Percentiles rank a stretch among this genome's conserved stretches.
Evolutionary conservation across 2,113 vertebrate genomes (phyloP).

Genomic region (Elachura formosa): DNA sequence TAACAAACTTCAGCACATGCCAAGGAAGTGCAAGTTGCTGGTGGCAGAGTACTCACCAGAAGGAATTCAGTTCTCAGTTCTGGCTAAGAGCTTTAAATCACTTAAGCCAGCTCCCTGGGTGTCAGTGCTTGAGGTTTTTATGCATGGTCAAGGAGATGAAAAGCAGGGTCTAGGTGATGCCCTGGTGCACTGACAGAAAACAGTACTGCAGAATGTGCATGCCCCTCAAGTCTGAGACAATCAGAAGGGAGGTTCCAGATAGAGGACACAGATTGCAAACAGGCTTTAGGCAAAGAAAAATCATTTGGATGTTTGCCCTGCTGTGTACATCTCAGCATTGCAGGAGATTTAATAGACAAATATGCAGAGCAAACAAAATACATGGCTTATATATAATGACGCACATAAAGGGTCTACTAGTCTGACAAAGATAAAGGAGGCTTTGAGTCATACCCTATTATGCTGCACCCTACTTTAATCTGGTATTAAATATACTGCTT

Average conservation of each 20-base stretch:
- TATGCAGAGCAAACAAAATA: background rate
- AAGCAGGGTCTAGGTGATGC: background rate
- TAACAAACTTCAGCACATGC: slow-evolving; percentile 54
- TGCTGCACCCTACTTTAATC: slow-evolving; percentile 42
- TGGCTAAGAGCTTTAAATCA: background rate
- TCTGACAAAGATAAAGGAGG: slow-evolving; percentile 20
- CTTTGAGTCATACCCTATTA: slow-evolving; percentile 24
- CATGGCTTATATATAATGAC: background rate
- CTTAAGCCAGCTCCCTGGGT: background rate
- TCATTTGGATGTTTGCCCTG: background rate
- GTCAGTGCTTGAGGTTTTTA: background rate
- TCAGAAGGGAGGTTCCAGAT: background rate
- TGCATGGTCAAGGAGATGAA: rapidly evolving
- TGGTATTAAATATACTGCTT: slow-evolving; percentile 12
- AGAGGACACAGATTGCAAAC: background rate
- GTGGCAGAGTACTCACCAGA: background rate
- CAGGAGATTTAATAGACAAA: slow-evolving; percentile 9
- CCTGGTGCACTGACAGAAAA: background rate
- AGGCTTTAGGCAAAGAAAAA: background rate
- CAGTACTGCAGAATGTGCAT: background rate
- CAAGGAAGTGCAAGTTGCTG: slow-evolving; percentile 51
- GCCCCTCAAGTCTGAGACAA: background rate
- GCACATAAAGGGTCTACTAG: background rate
- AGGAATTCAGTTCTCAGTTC: background rate
- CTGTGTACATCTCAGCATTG: background rate